Evolutionary conservation across 2,113 vertebrate species (phyloP).

Genomic region (Stercorarius parasiticus): DNA sequence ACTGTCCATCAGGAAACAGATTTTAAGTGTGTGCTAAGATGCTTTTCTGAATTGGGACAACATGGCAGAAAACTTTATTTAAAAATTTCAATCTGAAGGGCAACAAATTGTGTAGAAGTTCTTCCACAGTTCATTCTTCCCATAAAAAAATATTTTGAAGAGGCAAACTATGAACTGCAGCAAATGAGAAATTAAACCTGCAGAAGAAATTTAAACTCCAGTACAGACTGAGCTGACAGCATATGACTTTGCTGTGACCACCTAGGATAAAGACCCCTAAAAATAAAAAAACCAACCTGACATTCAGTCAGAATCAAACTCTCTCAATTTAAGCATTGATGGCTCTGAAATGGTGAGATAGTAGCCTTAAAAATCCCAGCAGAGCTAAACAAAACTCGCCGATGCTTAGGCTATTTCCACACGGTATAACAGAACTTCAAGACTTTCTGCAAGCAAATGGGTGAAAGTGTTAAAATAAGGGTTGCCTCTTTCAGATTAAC

Average conservation of each 20-base stretch:
- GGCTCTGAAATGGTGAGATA: background rate
- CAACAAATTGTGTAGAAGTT: background rate
- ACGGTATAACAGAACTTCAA: background rate
- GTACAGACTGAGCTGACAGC: background rate
- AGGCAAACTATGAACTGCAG: background rate
- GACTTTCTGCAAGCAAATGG: background rate
- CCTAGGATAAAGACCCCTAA: background rate
- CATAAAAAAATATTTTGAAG: background rate
- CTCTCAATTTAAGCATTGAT: background rate
- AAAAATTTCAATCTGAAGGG: background rate
- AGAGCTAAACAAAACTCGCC: background rate
- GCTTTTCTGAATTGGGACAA: slow-evolving; percentile 30
- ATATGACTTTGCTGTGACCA: background rate
- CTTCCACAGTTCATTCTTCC: background rate
- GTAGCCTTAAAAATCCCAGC: background rate
- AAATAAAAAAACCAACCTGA: background rate
- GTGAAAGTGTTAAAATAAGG: background rate
- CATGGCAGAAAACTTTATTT: background rate
- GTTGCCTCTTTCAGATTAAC: background rate
- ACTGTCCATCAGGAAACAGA: background rate
- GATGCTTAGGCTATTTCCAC: background rate
- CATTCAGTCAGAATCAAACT: background rate
- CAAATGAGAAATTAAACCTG: background rate
- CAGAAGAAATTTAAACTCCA: background rate
- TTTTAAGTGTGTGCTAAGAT: background rate